These are phyloP conservation scores for Ophion costatus DNA, from an alignment of 2,888 invertebrate genomes.

Conservation along the genomic window DNA sequence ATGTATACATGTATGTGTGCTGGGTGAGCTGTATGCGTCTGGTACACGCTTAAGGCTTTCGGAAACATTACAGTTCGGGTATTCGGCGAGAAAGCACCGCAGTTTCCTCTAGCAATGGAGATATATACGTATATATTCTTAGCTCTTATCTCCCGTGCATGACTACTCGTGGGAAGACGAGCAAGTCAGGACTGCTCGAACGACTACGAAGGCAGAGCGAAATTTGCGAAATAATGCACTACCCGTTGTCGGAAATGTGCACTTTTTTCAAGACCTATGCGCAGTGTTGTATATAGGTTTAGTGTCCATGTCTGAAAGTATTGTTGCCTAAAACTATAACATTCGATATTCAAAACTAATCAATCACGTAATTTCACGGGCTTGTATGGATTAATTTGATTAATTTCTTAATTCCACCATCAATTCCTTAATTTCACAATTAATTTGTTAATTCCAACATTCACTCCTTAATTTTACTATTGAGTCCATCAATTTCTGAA, in stretches of 20 bases:
- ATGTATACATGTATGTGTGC: not conserved
- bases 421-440: not conserved
- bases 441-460: not conserved
- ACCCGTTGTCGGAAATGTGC: not conserved
- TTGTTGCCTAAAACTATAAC: too few species aligned
- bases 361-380: too few species aligned
- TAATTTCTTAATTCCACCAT: not conserved
- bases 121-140: slow-evolving; percentile 16
- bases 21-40: slow-evolving; percentile 11
- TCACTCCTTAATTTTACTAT: not conserved
- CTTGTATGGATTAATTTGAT: not conserved
- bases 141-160: slow-evolving; percentile 42
- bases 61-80: slow-evolving; percentile 50
- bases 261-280: not conserved
- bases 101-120: slow-evolving; percentile 34
- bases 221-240: slow-evolving; percentile 18
- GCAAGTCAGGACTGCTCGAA: slow-evolving; percentile 43
- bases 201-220: not conserved
- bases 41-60: slow-evolving; percentile 41
- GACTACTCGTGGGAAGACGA: slow-evolving; percentile 42
- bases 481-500: too few species aligned
- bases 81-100: slow-evolving; percentile 39
- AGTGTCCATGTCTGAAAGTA: too few species aligned
- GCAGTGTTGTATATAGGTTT: too few species aligned
- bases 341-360: too few species aligned